These are phyloP conservation scores for Caenorhabditis uteleia DNA, from an alignment of 2,888 invertebrate genomes.

Conservation along the genomic window DNA sequence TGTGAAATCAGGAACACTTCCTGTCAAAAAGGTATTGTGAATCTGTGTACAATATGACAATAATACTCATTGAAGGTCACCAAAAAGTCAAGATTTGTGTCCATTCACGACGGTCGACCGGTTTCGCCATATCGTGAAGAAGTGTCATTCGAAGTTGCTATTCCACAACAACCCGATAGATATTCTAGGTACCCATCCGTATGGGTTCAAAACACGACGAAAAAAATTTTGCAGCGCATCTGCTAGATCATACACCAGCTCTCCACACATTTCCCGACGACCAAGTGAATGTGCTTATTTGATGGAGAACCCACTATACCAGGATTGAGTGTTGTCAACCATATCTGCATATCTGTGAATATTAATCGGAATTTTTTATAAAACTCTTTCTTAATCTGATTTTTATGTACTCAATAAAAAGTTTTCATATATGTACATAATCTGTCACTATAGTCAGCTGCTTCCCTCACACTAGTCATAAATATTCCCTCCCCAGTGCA, in stretches of 20 bases:
- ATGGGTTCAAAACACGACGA: not conserved
- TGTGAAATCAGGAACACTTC: conserved; percentile 35
- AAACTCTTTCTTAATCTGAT: too few relatives aligned
- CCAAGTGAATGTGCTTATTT: conserved; percentile 51
- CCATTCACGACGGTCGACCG: conserved; percentile 66
- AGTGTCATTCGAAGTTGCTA: conserved; percentile 59
- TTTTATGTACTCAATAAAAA: too few relatives aligned
- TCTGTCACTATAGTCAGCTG: too few relatives aligned
- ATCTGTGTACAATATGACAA: not conserved
- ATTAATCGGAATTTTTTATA: too few relatives aligned
- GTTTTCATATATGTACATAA: too few relatives aligned
- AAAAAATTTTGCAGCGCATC: conserved; percentile 32
- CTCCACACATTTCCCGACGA: conserved; percentile 36
- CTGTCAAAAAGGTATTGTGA: conserved; percentile 56
- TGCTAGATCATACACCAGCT: conserved; percentile 32
- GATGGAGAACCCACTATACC: conserved; percentile 54
- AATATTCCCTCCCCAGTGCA: too few relatives aligned
- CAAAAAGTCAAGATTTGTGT: conserved; percentile 63
- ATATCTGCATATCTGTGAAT: too few relatives aligned
- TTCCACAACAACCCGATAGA: conserved; percentile 46
- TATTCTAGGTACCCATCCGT: conserved; percentile 25
- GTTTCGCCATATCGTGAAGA: conserved; percentile 64
- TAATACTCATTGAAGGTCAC: conserved; percentile 42
- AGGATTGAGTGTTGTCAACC: conserved; percentile 41
- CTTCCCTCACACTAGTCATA: too few relatives aligned